These are phyloP conservation scores for Rallus crepitans DNA, from an alignment of 2,797 vertebrate genomes.

Conservation along the genomic window DNA sequence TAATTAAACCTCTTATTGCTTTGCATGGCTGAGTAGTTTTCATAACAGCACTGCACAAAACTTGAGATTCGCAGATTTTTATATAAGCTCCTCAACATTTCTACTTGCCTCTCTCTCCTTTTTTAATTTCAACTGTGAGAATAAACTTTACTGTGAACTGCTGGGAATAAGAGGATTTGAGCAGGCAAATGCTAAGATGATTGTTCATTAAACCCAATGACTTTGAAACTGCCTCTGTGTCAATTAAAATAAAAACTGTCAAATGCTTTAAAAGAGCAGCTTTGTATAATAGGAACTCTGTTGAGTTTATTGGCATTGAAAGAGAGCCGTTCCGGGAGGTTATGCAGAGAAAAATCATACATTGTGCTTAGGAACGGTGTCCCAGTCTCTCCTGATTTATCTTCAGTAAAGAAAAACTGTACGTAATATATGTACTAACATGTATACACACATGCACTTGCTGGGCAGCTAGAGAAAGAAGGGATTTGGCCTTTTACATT, in stretches of 20 bases:
- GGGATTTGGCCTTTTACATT: background rate
- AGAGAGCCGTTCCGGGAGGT: background rate
- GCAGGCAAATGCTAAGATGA: conserved; percentile 65
- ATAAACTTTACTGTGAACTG: conserved; percentile 64
- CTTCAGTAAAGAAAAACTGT: conserved; percentile 4
- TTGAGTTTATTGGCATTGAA: conserved; percentile 51
- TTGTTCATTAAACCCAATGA: conserved; percentile 65
- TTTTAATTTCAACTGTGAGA: conserved; percentile 67
- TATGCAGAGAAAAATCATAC: background rate
- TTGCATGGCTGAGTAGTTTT: conserved; percentile 59
- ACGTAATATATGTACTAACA: background rate
- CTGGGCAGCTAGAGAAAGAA: conserved; percentile 3
- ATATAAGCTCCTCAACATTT: conserved; percentile 65
- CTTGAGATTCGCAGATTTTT: conserved; percentile 49
- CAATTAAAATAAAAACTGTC: conserved; percentile 67
- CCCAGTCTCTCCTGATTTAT: background rate
- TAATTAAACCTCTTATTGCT: conserved; percentile 47
- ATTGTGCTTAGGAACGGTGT: background rate
- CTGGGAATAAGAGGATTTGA: conserved; percentile 40
- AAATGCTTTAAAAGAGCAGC: conserved; percentile 64
- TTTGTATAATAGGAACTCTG: conserved; percentile 69
- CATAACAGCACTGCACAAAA: conserved; percentile 49
- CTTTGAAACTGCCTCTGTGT: conserved; percentile 62
- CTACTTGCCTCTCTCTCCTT: conserved; percentile 58
- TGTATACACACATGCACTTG: background rate